Evolutionary conservation across 2,888 invertebrate species (phyloP), one percentile per base, ranked within the genome.

Genomic region (Sturmia bella): DNA sequence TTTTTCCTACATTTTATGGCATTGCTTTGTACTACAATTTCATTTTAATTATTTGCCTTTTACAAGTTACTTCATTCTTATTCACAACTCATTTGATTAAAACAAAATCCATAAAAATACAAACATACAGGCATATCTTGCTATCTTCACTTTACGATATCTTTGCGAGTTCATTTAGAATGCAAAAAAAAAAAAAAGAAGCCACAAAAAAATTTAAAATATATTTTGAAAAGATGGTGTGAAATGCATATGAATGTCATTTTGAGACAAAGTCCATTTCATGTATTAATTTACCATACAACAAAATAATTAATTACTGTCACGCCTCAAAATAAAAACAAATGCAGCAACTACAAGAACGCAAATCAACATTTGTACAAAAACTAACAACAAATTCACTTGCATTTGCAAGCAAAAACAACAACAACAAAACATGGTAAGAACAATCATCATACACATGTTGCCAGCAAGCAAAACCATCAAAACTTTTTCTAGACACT

Each of bases 301-400:
- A 83, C 84, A 80, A 83, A 84, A 89, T 90, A 91, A 90, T 91
- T 91, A 91, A 91, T 91, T 90, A 90, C 90, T 90, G 91, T 91
- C 91, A 90, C 91, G 90, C 91, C 90, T 90, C 85, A 68, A 75
- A 57, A 66, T 37, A 68, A 74, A 61, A 59, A 41, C 21, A 54
- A 54, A 15, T 24, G 48, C 11, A 63, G 32, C 45, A 24, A 12
- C 32, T 12, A 59, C 50, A 66, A 37, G 27, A 61, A 52, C 61
- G 63, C 69, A 59, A 66, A 61, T 52, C 50, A 70, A 73, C 69
- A 69, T 68, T 69, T 69, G 50, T 59, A 39, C 52, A 64, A 45
- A 70, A 66, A 72, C 70, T 61, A 15, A 72, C 15, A 72, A 64
- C 57, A 78, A 78, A 72, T 70, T 70, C 70, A 63, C 77, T 77